phyloP scores from a whole-genome alignment of 2,797 vertebrate species.

The Enteromius viviparus region DNA sequence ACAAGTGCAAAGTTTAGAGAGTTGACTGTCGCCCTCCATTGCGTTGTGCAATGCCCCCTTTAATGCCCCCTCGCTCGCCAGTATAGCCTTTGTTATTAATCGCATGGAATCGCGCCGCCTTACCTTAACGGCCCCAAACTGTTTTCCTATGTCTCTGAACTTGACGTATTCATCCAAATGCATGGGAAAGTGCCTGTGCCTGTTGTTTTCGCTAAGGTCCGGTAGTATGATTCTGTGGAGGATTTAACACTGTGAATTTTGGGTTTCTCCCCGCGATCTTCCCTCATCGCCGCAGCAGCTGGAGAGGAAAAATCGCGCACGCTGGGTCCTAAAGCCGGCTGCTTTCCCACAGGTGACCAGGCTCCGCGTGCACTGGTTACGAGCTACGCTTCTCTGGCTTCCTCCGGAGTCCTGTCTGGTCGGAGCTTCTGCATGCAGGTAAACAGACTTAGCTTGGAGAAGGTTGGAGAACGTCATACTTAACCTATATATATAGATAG shows the following conservation, averaged over 20 bases:
- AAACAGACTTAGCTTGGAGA: background rate
- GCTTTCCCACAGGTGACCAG: constrained; percentile 79
- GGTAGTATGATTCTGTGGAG: constrained; percentile 68
- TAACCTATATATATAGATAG: background rate
- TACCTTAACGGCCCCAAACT: constrained; percentile 80
- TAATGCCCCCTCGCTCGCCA: constrained; percentile 83
- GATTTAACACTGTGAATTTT: constrained; percentile 77
- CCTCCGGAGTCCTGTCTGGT: background rate
- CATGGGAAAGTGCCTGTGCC: constrained; percentile 38
- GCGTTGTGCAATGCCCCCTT: constrained; percentile 83
- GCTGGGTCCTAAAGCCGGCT: constrained; percentile 86
- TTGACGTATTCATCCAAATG: constrained; percentile 29
- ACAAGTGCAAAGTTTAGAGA: constrained; percentile 82
- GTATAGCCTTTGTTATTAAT: constrained; percentile 87
- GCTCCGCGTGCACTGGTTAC: constrained; percentile 34
- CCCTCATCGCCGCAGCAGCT: constrained; percentile 88
- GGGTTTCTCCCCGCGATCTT: constrained; percentile 83
- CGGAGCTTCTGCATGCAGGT: background rate
- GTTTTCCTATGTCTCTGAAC: constrained; percentile 57
- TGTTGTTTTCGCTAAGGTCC: constrained; percentile 65
- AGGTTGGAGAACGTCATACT: too few species aligned
- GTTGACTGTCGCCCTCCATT: constrained; percentile 75
- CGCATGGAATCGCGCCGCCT: constrained; percentile 83
- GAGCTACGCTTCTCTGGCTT: background rate
- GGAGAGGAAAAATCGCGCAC: constrained; percentile 85